Base-by-base conservation (phyloP, 1,140 invertebrate genomes). In the Gryllus bimaculatus region DNA sequence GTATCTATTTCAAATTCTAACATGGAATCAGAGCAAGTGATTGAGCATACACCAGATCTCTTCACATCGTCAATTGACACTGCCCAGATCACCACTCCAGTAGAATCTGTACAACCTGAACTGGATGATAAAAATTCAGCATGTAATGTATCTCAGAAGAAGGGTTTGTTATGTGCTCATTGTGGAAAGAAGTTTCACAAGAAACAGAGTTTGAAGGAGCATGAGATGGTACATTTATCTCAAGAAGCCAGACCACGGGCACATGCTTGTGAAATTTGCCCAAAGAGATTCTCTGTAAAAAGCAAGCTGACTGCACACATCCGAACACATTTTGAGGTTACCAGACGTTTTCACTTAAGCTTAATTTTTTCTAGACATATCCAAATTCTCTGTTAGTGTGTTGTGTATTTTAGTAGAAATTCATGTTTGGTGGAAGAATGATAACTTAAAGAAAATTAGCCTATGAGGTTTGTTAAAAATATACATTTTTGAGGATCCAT, bases 261-360 rank as follows among this genome's bases (percentile, higher is more conserved):
- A 8, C 75, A 74, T 78, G 15, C 39, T 8, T 81, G 80, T 78
- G 48, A 78, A 8, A n/a, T 81, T 20, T 81, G 80, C 20, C 78
- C 76, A 39, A 81, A 79, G 76, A 80, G 76, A 21, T 81, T 79
- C 74, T 47, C 80, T 21, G 76, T 74, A 7, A 79, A 75, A n/a
- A 74, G 26, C 12, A 81, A 81, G 49, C 66, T 79, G n/a, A 76
- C 78, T 48, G 73, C 76, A 18, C 80, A 81, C 76, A 81, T 81
- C 75, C 76, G 49, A 66, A 81, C 73, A 75, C 80, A 81, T 47
- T 39, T 76, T 15, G 74, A 81, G 80, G 80, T 81, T 13, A 73
- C 13, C 39, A 7, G 54, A 66, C 18, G 3, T 13, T 66, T 66
- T 66, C 18, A 66, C 54, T 13, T 66, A 0, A 3, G 1, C 18